Percentiles rank a stretch among this genome's conserved stretches.
Conservation (phyloP, 2,888 invertebrate genomes). For the Chaetogeoica ovagalla region DNA sequence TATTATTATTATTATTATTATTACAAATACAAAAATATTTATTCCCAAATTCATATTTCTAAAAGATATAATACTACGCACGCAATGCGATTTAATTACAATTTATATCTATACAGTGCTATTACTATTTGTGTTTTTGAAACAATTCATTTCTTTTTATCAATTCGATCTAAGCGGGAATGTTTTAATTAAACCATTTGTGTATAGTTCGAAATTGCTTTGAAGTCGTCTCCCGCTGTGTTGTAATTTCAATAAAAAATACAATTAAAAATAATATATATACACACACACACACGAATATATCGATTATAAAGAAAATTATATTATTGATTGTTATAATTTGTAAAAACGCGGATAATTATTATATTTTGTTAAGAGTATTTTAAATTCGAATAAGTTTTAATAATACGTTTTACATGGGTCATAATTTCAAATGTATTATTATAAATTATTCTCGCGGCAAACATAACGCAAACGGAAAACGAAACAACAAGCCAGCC, state of each 20-base stretch:
- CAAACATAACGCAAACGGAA: neutral
- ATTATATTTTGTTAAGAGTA: no score
- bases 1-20: constrained; percentile 16
- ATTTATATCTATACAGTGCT: neutral
- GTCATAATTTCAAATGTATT: no score
- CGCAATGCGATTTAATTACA: constrained; percentile 20
- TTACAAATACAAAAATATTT: constrained; percentile 6
- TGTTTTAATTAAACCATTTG: constrained; percentile 32
- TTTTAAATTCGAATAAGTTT: no score
- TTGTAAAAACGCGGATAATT: no score
- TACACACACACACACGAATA: no score
- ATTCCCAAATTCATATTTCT: neutral
- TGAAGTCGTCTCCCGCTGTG: neutral
- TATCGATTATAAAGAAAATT: constrained; percentile 4
- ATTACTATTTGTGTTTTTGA: neutral
- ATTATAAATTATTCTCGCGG: no score
- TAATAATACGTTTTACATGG: no score
- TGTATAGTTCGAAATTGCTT: constrained; percentile 24
- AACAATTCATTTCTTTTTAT: constrained; percentile 24
- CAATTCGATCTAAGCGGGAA: constrained; percentile 6
- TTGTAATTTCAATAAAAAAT: constrained; percentile 7
- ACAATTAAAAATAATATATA: neutral
- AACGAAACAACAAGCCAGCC: neutral
- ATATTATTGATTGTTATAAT: no score
- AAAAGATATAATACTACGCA: constrained; percentile 4